A percentile compares a stretch with the other conserved stretches of the same genome.
phyloP scores from a whole-genome alignment of 2,888 invertebrate species.

The Lithosia quadra region DNA sequence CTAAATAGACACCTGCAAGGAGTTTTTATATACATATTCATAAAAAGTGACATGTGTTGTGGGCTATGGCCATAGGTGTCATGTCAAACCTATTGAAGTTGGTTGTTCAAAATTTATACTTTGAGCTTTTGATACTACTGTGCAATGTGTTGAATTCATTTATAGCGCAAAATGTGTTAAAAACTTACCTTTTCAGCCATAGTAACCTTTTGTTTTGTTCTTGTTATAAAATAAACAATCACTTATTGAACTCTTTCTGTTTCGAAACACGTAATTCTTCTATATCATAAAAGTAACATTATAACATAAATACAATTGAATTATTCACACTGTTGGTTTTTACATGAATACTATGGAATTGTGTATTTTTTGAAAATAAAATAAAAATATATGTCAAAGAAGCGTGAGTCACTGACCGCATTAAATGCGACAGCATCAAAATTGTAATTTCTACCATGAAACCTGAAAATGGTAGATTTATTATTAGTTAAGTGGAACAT shows the following conservation, averaged over 20 bases:
- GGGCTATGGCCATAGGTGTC: background rate
- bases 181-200: constrained; percentile 73
- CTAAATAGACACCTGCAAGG: constrained; percentile 36
- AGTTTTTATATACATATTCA: constrained; percentile 20
- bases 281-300: constrained; percentile 41
- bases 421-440: constrained; percentile 35
- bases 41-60: constrained; percentile 17
- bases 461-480: too few relatives aligned
- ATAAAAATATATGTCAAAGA: constrained; percentile 49
- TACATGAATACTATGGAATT: constrained; percentile 37
- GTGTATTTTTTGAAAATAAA: constrained; percentile 52
- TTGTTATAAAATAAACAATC: constrained; percentile 42
- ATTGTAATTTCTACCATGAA: constrained; percentile 37
- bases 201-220: constrained; percentile 48
- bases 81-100: background rate
- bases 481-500: too few relatives aligned
- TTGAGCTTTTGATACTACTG: background rate
- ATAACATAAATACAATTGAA: constrained; percentile 28
- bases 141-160: background rate
- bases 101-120: background rate
- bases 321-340: constrained; percentile 43
- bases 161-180: constrained; percentile 18
- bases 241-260: constrained; percentile 28
- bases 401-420: constrained; percentile 58
- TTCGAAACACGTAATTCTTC: constrained; percentile 16